A percentile compares a stretch with the other conserved stretches of the same genome.
These are phyloP conservation scores for Troides oblongomaculatus DNA, from an alignment of 2,888 invertebrate species.

Conservation along the genomic window DNA sequence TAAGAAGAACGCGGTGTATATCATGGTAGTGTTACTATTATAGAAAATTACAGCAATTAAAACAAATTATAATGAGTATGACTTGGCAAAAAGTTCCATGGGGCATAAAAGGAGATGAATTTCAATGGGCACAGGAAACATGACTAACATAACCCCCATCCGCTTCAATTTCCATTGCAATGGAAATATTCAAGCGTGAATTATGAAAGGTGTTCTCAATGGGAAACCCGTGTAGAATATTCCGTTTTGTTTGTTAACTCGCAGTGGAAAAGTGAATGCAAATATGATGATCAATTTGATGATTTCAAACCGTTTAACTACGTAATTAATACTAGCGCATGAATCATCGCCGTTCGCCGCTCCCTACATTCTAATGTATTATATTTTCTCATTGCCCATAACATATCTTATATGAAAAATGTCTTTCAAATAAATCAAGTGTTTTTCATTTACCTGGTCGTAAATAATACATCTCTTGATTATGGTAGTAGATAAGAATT, in stretches of 20 bases:
- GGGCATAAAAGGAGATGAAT: conserved; percentile 8
- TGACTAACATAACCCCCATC: conserved; percentile 33
- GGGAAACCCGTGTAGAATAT: conserved; percentile 32
- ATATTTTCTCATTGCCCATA: neutral
- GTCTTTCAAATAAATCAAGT: neutral
- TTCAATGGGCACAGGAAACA: conserved; percentile 9
- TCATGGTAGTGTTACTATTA: neutral
- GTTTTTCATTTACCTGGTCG: too few species aligned
- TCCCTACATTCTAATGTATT: neutral
- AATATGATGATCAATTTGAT: conserved; percentile 12
- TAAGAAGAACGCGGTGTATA: neutral
- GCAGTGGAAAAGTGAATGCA: conserved; percentile 27
- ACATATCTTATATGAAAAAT: neutral
- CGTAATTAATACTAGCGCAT: conserved; percentile 2
- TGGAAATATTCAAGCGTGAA: conserved; percentile 33
- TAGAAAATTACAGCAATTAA: conserved; percentile 14
- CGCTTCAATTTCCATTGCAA: conserved; percentile 32
- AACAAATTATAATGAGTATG: conserved; percentile 7
- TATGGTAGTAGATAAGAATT: too few species aligned
- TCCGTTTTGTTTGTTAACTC: neutral
- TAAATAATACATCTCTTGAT: too few species aligned
- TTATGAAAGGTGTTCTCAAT: conserved; percentile 30
- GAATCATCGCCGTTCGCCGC: conserved; percentile 4
- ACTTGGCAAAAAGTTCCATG: conserved; percentile 22
- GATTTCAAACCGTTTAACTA: conserved; percentile 10